Evolutionary conservation across 2,797 vertebrate species (phyloP).

Genomic region (Nothura maculosa): DNA sequence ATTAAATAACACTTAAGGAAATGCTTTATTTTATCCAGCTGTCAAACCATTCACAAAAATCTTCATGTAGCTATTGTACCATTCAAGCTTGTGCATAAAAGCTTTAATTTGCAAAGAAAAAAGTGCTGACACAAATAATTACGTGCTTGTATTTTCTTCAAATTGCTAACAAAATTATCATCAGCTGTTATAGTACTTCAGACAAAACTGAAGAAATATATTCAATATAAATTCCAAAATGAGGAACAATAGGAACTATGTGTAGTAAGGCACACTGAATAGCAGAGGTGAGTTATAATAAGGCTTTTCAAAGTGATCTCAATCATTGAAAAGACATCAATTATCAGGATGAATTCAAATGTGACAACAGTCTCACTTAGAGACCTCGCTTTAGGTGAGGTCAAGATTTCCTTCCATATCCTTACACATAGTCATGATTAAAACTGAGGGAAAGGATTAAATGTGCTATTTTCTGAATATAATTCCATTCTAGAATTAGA

Average conservation of each 20-base stretch:
- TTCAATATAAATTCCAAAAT: neutral
- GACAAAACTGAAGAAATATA: neutral
- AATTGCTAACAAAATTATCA: neutral
- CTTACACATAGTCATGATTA: neutral
- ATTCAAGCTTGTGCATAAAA: neutral
- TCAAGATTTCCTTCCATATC: neutral
- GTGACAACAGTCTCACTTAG: neutral
- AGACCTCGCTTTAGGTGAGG: too few relatives aligned
- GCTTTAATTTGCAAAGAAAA: neutral
- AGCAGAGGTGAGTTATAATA: neutral
- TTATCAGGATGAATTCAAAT: neutral
- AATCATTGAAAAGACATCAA: neutral
- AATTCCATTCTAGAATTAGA: neutral
- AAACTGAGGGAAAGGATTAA: neutral
- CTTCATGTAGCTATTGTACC: neutral
- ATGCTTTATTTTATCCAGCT: neutral
- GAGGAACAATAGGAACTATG: accelerated
- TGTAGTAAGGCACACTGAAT: neutral
- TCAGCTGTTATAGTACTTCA: neutral
- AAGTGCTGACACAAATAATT: neutral
- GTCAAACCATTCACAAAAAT: constrained; percentile 5
- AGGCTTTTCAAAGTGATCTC: neutral
- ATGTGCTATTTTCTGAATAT: neutral
- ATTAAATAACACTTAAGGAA: constrained; percentile 17
- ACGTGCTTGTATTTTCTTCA: neutral